Conservation (phyloP, 2,797 vertebrate genomes). For the Urophycis tenuis region DNA sequence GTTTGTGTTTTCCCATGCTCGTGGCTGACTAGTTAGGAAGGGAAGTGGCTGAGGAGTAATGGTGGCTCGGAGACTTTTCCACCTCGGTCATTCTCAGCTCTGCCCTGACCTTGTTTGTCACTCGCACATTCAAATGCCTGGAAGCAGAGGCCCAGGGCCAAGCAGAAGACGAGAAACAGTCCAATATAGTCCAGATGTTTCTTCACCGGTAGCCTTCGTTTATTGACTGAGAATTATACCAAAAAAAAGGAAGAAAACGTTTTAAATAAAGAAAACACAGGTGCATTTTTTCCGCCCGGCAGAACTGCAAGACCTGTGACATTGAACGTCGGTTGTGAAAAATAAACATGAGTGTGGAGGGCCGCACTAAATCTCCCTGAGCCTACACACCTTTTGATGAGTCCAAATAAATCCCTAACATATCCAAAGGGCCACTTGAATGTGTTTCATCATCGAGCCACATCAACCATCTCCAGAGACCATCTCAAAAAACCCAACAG, state of each 20-base stretch:
- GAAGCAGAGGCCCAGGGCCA: constrained; percentile 49
- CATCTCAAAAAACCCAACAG: not conserved
- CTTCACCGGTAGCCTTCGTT: constrained; percentile 35
- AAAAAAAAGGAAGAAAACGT: constrained; percentile 2
- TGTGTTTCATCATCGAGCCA: constrained; percentile 10
- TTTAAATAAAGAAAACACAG: constrained; percentile 15
- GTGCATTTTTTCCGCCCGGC: constrained; percentile 41
- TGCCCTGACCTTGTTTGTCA: constrained; percentile 44
- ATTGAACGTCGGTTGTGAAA: constrained; percentile 32
- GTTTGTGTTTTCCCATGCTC: constrained; percentile 44
- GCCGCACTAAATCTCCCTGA: constrained; percentile 16
- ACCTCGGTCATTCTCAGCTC: constrained; percentile 38
- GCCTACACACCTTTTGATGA: constrained; percentile 17
- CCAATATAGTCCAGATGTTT: constrained; percentile 67
- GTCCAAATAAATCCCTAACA: constrained; percentile 34
- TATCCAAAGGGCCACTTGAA: constrained; percentile 11
- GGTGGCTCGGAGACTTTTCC: constrained; percentile 20
- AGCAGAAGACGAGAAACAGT: constrained; percentile 59
- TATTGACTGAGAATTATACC: constrained; percentile 28
- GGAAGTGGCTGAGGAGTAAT: constrained; percentile 23
- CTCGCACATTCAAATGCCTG: constrained; percentile 41
- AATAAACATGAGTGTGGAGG: constrained; percentile 28
- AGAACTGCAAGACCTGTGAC: constrained; percentile 21
- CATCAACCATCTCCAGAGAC: constrained; percentile 6
- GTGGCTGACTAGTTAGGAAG: constrained; percentile 37